phyloP scores from a whole-genome alignment of 2,888 invertebrate species.

The Eupelmus urozonus region DNA sequence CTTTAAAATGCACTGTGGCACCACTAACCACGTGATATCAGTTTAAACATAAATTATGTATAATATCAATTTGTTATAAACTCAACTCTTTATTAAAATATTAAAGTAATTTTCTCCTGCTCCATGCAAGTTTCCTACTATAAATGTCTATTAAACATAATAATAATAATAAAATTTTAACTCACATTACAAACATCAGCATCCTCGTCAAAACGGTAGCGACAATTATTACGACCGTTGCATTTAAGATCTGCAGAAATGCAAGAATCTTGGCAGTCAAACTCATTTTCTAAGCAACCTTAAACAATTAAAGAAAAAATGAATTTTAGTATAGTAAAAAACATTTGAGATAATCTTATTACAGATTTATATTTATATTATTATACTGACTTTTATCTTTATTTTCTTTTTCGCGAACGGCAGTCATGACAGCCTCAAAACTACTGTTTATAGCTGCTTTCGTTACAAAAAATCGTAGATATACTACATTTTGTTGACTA shows the following conservation, averaged over 20 bases:
- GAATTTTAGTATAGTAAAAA: constrained; percentile 5
- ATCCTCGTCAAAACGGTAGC: constrained; percentile 89
- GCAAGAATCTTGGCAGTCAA: constrained; percentile 93
- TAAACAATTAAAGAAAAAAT: too few relatives aligned
- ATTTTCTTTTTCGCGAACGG: constrained; percentile 82
- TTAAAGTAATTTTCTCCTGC: too few relatives aligned
- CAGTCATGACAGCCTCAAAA: constrained; percentile 87
- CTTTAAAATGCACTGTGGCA: too few relatives aligned
- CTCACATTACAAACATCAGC: constrained; percentile 78
- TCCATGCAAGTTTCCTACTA: too few relatives aligned
- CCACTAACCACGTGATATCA: too few relatives aligned
- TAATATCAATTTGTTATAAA: too few relatives aligned
- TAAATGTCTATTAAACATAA: too few relatives aligned
- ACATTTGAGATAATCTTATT: neutral
- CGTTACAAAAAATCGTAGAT: constrained; percentile 86
- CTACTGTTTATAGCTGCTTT: constrained; percentile 81
- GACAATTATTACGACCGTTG: constrained; percentile 87
- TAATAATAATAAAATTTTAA: constrained; percentile 49
- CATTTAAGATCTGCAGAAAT: constrained; percentile 85
- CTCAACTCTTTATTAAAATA: too few relatives aligned
- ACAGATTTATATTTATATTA: neutral
- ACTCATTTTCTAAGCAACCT: constrained; percentile 82
- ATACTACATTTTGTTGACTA: constrained; percentile 84
- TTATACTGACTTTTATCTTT: constrained; percentile 77
- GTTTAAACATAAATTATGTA: too few relatives aligned